Conservation (phyloP, 2,888 invertebrate species). For the Chalcosyrphus nemorum region DNA sequence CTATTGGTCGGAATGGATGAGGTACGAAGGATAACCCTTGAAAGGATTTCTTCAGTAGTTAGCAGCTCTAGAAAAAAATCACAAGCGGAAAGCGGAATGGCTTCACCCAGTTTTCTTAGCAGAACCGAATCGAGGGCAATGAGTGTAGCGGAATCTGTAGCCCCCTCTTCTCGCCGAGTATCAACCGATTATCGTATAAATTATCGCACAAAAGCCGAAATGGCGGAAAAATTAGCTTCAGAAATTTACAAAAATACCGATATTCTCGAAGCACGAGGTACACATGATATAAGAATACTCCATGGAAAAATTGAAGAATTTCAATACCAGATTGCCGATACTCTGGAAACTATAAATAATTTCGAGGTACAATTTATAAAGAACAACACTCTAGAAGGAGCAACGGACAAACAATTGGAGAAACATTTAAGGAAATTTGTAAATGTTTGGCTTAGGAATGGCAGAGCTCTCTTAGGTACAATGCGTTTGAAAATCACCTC, state of each 20-base stretch:
- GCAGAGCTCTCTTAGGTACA: slow-evolving; percentile 83
- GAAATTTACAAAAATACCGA: slow-evolving; percentile 77
- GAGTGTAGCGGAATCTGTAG: slow-evolving; percentile 64
- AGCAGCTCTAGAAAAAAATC: slow-evolving; percentile 33
- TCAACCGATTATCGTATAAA: slow-evolving; percentile 77
- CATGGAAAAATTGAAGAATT: slow-evolving; percentile 83
- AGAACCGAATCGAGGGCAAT: slow-evolving; percentile 75
- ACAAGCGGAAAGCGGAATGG: neutral
- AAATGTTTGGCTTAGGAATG: slow-evolving; percentile 83
- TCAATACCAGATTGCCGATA: slow-evolving; percentile 82
- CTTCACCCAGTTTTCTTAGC: slow-evolving; percentile 58
- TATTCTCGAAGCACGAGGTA: slow-evolving; percentile 76
- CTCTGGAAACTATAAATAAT: slow-evolving; percentile 81
- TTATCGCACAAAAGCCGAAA: slow-evolving; percentile 78
- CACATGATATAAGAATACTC: slow-evolving; percentile 78
- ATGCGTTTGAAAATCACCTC: slow-evolving; percentile 83
- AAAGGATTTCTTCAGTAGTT: slow-evolving; percentile 25
- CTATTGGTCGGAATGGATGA: slow-evolving; percentile 77
- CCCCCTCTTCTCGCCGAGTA: slow-evolving; percentile 22
- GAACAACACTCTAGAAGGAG: slow-evolving; percentile 76
- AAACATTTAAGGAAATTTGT: slow-evolving; percentile 82
- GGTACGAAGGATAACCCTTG: slow-evolving; percentile 31
- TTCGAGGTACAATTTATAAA: slow-evolving; percentile 81
- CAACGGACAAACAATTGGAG: slow-evolving; percentile 79
- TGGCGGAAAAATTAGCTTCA: slow-evolving; percentile 78